phyloP scores from a whole-genome alignment of 2,888 invertebrate genomes.

The Chloroclysta siterata region DNA sequence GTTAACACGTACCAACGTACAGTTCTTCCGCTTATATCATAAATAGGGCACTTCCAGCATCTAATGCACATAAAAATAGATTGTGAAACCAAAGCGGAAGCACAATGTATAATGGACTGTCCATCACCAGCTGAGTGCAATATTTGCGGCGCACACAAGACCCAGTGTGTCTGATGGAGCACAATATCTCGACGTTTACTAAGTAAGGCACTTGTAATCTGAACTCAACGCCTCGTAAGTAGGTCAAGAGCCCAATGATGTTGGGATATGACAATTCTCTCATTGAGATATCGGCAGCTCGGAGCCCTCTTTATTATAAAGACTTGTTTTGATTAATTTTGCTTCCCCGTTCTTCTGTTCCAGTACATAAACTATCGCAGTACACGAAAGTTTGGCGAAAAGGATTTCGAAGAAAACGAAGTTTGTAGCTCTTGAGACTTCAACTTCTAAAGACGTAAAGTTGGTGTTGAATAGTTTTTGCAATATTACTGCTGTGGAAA shows the following conservation, averaged over 20 bases:
- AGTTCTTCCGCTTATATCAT: slow-evolving; percentile 14
- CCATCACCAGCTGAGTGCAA: slow-evolving; percentile 43
- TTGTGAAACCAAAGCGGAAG: slow-evolving; percentile 40
- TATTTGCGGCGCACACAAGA: slow-evolving; percentile 50
- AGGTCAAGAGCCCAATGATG: slow-evolving; percentile 62
- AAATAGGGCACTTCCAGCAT: slow-evolving; percentile 11
- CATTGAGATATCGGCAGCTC: slow-evolving; percentile 40
- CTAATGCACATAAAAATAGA: slow-evolving; percentile 34
- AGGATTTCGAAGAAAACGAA: slow-evolving; percentile 30
- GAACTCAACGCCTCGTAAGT: slow-evolving; percentile 53
- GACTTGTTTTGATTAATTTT: slow-evolving; percentile 34
- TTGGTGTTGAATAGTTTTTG: slow-evolving; percentile 25
- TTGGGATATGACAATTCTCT: slow-evolving; percentile 51
- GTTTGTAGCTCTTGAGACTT: slow-evolving; percentile 33
- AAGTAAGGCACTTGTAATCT: slow-evolving; percentile 61
- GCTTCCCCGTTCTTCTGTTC: slow-evolving; percentile 25
- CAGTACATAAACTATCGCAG: slow-evolving; percentile 32
- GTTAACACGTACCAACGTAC: too few relatives aligned
- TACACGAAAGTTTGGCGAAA: slow-evolving; percentile 27
- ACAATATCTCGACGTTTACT: slow-evolving; percentile 57
- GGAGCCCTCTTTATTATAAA: slow-evolving; percentile 36
- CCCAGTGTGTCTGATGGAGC: slow-evolving; percentile 59
- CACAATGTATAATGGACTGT: slow-evolving; percentile 41
- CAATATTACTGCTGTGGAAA: slow-evolving; percentile 22
- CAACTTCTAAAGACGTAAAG: slow-evolving; percentile 31